Base-by-base conservation (phyloP, 2,797 vertebrate species). In the Psittacula echo region DNA sequence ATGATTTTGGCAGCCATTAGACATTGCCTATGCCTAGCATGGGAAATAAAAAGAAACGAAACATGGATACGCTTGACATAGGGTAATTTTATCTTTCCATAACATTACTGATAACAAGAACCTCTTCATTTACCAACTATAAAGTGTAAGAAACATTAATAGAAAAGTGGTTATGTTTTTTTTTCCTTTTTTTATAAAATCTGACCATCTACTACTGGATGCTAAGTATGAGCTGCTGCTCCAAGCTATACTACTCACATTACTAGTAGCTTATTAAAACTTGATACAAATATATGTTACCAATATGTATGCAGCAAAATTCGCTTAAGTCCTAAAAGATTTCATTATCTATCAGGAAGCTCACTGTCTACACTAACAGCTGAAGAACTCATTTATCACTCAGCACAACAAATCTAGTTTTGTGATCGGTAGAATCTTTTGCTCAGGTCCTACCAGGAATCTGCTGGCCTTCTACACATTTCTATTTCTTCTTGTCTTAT, bases 1-100 rank as follows among this genome's bases (percentile, higher is more conserved):
- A 94, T 93, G 64, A 75, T 78, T 96, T 96, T 95, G 94, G 83
- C 90, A 95, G 39, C 10, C 27, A 48, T 76, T 88, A 86, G 50
- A 56, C 24, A 50, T 70, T 88, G 56, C 26, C 44, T 95, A 34
- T 92, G 50, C 20, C 15, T 88, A 87, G 29, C 27, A 83, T 74
- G 61, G 61, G 45, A 50, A 42, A 76, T 66, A 85, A 89, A 53
- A 75, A 71, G 10, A 62, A 71, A 85, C 18, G 34, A 73, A 84
- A 44, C 53, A 71, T 48, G 20, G 18, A 27, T 77, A 65, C 74
- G 4, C 34, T 89, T 83, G 71, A 79, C 27, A 67, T 29, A 48
- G 9, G 16, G 26, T 61, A 94, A 50, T 64, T 91, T 87, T 90
- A 70, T n/a, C 62, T 61, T 89, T 58, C 32, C 82, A 13, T 71